Evolutionary conservation across 1,140 invertebrate genomes (phyloP).

Genomic region (Micrasema minimum): DNA sequence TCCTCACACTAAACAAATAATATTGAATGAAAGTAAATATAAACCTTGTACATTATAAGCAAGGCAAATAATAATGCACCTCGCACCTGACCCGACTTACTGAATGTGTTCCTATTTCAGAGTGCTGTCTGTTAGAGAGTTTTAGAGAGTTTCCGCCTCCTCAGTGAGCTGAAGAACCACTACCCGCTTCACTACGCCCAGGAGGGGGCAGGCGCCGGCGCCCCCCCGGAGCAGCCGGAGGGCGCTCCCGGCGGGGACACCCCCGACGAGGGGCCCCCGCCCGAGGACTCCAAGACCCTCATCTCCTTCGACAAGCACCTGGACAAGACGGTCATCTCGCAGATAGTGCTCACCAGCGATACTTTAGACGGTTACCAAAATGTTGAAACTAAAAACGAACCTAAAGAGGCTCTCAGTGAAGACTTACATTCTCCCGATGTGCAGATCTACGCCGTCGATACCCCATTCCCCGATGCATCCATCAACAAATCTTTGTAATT

Average conservation of each 20-base stretch:
- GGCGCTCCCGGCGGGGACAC: neutral
- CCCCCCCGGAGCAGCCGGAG: neutral
- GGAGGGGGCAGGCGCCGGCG: neutral
- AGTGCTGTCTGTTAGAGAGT: too few species aligned
- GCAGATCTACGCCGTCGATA: constrained; percentile 45
- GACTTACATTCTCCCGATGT: constrained; percentile 36
- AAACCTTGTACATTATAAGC: too few species aligned
- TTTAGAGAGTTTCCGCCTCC: constrained; percentile 59
- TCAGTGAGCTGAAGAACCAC: constrained; percentile 62
- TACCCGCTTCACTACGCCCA: constrained; percentile 60
- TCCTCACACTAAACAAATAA: too few species aligned
- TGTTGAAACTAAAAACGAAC: constrained; percentile 50
- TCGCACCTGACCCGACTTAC: too few species aligned
- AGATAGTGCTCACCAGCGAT: constrained; percentile 43
- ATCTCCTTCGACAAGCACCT: constrained; percentile 49
- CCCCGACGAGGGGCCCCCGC: neutral
- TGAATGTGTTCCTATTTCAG: too few species aligned
- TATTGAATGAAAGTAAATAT: too few species aligned
- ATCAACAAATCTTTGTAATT: constrained; percentile 11
- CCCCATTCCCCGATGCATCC: constrained; percentile 6
- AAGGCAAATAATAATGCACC: too few species aligned
- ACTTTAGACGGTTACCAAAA: constrained; percentile 45
- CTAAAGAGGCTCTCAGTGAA: constrained; percentile 41
- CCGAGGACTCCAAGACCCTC: constrained; percentile 48
- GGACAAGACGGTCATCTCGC: constrained; percentile 47